Conservation (phyloP, 2,888 invertebrate genomes). For the Smittia sp. region DNA sequence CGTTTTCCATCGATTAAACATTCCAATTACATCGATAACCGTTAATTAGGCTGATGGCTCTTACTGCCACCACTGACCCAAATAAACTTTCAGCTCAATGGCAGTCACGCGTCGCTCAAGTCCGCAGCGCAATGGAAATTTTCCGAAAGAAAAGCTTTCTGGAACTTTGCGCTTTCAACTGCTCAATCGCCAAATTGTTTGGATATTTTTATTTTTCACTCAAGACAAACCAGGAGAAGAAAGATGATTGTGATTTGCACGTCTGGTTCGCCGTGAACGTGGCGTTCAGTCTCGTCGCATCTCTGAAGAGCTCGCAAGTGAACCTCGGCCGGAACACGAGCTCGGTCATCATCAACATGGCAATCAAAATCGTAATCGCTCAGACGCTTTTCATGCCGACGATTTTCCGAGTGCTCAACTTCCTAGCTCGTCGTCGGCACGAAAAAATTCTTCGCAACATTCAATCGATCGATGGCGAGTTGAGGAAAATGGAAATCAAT, state of each 20-base stretch:
- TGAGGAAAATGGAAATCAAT: no score
- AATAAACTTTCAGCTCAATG: background rate
- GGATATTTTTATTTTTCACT: background rate
- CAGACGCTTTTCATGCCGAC: background rate
- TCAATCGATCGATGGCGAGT: background rate
- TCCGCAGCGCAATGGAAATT: background rate
- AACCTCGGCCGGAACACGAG: background rate
- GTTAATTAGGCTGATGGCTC: no score
- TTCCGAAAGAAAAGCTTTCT: background rate
- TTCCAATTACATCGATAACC: no score
- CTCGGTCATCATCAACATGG: background rate
- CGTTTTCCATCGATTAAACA: no score
- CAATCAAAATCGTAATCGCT: background rate
- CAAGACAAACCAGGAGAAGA: no score
- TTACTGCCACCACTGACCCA: no score
- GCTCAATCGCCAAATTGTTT: background rate
- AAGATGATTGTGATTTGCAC: no score
- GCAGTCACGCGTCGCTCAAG: background rate
- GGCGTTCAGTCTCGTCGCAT: background rate
- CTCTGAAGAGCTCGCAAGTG: background rate
- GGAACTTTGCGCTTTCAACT: background rate
- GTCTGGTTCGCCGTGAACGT: background rate
- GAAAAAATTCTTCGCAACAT: background rate
- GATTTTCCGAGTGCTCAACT: background rate
- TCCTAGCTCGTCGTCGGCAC: background rate